Percentiles rank a stretch among this genome's conserved stretches.
phyloP scores from a whole-genome alignment of 2,888 invertebrate species.

The Leptinotarsa haldemani region DNA sequence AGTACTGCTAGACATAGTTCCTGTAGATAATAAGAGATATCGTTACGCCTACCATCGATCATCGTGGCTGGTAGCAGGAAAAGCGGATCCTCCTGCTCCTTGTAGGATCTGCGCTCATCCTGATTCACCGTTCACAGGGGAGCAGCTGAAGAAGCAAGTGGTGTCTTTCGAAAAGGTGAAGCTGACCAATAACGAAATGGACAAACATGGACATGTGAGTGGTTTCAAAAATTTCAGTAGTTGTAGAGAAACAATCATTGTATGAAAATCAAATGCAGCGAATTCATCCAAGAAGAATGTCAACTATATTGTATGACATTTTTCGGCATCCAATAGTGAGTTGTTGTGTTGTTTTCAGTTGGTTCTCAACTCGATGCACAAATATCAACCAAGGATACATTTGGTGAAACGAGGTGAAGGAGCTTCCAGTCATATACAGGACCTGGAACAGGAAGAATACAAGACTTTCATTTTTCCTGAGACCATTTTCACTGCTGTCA shows the following conservation, averaged over 20 bases:
- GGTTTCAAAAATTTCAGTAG: neutral
- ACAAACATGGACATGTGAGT: constrained; percentile 93
- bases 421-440: constrained; percentile 71
- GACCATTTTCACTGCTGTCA: constrained; percentile 87
- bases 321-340: neutral
- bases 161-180: constrained; percentile 99
- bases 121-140: constrained; percentile 95
- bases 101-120: constrained; percentile 95
- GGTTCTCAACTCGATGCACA: constrained; percentile 87
- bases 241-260: neutral
- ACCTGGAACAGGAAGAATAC: constrained; percentile 79
- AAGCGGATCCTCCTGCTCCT: constrained; percentile 96
- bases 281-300: no score
- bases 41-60: constrained; percentile 98
- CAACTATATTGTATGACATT: neutral
- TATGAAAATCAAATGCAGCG: neutral
- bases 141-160: constrained; percentile 95
- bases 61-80: constrained; percentile 97
- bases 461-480: constrained; percentile 85
- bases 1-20: constrained; percentile 95
- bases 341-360: constrained; percentile 69
- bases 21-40: constrained; percentile 96
- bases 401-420: constrained; percentile 77
- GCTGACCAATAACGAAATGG: constrained; percentile 98
- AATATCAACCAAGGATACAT: constrained; percentile 85